phyloP scores from a whole-genome alignment of 2,797 vertebrate genomes.

The Zonotrichia albicollis region DNA sequence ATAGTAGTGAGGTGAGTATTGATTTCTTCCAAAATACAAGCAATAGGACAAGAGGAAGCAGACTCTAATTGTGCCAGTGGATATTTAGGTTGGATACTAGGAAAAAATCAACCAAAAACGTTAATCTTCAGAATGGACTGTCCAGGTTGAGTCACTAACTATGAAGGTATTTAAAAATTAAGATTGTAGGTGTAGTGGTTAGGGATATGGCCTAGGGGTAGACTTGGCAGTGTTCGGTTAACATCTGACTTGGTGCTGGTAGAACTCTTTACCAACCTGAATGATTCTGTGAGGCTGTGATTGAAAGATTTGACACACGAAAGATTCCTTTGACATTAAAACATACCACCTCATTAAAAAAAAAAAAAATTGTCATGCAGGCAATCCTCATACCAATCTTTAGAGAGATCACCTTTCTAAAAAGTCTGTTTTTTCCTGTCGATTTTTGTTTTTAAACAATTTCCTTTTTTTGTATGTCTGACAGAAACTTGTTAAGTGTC shows the following conservation, averaged over 20 bases:
- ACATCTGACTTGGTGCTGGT: fast-evolving
- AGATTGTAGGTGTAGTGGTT: background rate
- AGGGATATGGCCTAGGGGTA: background rate
- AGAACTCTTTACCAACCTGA: background rate
- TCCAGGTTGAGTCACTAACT: fast-evolving
- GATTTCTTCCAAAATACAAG: background rate
- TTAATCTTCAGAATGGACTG: background rate
- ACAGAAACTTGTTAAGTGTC: background rate
- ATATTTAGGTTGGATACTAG: background rate
- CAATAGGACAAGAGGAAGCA: background rate
- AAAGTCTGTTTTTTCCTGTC: background rate
- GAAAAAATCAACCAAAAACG: background rate
- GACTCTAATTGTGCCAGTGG: background rate
- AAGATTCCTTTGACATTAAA: background rate
- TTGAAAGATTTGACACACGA: background rate
- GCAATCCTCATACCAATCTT: background rate
- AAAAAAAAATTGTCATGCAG: background rate
- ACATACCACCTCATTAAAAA: background rate
- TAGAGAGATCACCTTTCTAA: background rate
- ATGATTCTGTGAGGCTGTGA: background rate
- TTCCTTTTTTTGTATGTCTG: background rate
- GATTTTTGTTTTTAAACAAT: background rate
- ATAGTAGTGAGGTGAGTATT: background rate
- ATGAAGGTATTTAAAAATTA: background rate
- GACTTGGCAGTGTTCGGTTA: background rate